Percentiles rank a stretch among this genome's conserved stretches.
These are phyloP conservation scores for Scytalopus superciliaris DNA, from an alignment of 2,113 vertebrate genomes.

Conservation along the genomic window DNA sequence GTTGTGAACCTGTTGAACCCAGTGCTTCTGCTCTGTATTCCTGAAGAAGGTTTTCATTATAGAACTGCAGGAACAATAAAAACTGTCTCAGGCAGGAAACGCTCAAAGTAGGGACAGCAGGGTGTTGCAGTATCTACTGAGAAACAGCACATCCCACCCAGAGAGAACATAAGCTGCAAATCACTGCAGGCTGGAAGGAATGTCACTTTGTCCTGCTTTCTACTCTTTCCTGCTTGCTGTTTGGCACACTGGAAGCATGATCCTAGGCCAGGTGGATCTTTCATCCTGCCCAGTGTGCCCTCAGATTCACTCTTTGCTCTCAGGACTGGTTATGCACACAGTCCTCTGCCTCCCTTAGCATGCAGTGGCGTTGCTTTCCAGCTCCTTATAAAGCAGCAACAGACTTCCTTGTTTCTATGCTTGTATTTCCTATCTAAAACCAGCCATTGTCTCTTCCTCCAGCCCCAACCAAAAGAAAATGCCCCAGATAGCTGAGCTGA, in stretches of 20 bases:
- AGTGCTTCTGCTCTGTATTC: not conserved
- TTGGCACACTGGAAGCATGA: not conserved
- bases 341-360: not conserved
- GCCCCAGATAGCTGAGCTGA: not conserved
- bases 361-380: not conserved
- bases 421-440: not conserved
- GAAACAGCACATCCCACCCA: not conserved
- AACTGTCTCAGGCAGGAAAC: not conserved
- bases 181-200: not conserved
- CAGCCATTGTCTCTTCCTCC: not conserved
- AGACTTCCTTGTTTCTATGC: not conserved
- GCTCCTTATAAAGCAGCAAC: not conserved
- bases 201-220: not conserved
- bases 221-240: not conserved
- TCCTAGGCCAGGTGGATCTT: not conserved
- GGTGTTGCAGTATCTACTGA: not conserved
- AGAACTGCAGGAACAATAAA: not conserved
- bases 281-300: not conserved
- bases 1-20: not conserved
- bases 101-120: not conserved
- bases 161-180: not conserved
- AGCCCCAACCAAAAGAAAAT: not conserved
- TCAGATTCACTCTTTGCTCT: not conserved
- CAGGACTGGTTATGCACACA: not conserved
- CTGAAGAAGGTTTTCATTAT: not conserved